Base-by-base conservation (phyloP, 2,113 vertebrate genomes). In the Thymallus thymallus region DNA sequence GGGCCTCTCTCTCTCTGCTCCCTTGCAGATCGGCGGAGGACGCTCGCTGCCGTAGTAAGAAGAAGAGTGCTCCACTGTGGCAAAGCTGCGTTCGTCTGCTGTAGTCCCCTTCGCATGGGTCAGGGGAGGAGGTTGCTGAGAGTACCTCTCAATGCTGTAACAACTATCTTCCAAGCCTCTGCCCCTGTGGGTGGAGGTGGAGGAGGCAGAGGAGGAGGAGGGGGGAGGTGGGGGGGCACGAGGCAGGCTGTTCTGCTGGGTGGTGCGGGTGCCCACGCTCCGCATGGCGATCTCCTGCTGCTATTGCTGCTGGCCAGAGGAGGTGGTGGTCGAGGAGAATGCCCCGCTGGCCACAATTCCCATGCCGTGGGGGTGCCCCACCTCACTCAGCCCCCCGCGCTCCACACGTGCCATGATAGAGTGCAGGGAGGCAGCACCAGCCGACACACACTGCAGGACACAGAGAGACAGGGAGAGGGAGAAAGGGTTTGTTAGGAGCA, bases 281-380 rank as follows among this genome's bases (percentile, higher is more conserved):
- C 95, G 95, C 94, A 95, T 94, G 78, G 94, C 90, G 0, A 95
- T 95, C 76, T 95, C 94, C 77, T 94, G 94, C 71, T 94, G 35
- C 20, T 68, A 32, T 76, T 94, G 94, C 71, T 94, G 18, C 20
- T 68, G 66, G 20, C 20, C 66, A 13, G 66, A 45, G 64, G 64
- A 35, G 41, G 65, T 67, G 65, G 9, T 67, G 65, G 65, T 20
- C 5, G 58, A n/a, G 16, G 60, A 24, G 84, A 94, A 88, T 0
- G 94, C 94, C 0, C 95, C 95, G 0, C 94, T 94, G 85, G 94
- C 94, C 74, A 95, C 92, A 7, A 93, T 95, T 62, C 94, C 94
- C 94, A 96, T 95, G 81, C 89, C 81, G 68, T 93, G 89, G 14
- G 88, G 89, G 86, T 74, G 67, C 74, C 87, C 89, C 66, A 22